These are phyloP conservation scores for Eidolon dupreanum DNA, from an alignment of 2,797 vertebrate genomes.

Conservation along the genomic window DNA sequence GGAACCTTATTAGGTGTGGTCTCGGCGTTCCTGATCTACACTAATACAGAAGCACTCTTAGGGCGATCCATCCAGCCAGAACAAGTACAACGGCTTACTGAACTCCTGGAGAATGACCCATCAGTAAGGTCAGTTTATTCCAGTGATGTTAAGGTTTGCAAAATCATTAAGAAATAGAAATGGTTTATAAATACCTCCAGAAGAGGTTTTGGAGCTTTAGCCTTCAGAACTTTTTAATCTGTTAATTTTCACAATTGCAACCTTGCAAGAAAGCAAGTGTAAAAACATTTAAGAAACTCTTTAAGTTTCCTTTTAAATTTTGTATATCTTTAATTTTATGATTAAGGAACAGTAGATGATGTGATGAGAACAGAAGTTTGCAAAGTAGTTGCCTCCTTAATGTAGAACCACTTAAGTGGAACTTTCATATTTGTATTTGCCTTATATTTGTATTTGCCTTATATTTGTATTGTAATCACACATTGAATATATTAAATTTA, in stretches of 20 bases:
- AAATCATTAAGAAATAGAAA: background rate
- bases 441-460: slow-evolving; percentile 5
- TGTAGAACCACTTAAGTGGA: background rate
- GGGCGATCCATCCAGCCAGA: slow-evolving; percentile 97
- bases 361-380: background rate
- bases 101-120: slow-evolving; percentile 96
- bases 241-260: background rate
- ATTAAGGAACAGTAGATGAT: background rate
- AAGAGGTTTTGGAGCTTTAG: background rate
- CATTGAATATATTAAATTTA: slow-evolving; percentile 3
- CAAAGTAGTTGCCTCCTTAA: background rate
- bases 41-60: slow-evolving; percentile 96
- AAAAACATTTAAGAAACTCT: background rate
- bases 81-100: slow-evolving; percentile 96
- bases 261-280: background rate
- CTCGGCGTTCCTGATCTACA: slow-evolving; percentile 98
- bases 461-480: background rate
- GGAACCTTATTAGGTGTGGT: slow-evolving; percentile 94
- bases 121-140: slow-evolving; percentile 92
- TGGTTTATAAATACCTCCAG: background rate
- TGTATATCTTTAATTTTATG: slow-evolving; percentile 4
- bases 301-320: slow-evolving; percentile 24
- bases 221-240: background rate
- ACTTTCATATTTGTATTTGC: background rate
- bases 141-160: background rate